Base-by-base conservation (phyloP, 2,113 vertebrate genomes). In the Cyanoliseus patagonus region DNA sequence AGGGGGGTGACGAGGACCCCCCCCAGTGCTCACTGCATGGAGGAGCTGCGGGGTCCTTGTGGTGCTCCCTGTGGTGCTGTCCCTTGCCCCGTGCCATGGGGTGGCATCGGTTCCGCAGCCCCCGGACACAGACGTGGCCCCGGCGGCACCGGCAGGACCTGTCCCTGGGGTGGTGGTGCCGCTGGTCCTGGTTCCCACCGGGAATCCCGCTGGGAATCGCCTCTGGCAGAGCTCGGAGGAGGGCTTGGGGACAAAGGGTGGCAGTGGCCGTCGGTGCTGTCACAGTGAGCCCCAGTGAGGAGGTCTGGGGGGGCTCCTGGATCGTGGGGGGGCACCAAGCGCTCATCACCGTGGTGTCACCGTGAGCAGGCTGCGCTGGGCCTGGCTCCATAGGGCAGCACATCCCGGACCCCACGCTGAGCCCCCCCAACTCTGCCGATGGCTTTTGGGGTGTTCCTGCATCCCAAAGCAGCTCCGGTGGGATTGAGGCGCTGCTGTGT, bases 341-440 rank as follows among this genome's bases (percentile, higher is more conserved):
- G 0, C 33, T 16, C 27, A 3, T 62, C 35, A 2, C 67, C 39
- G 8, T 49, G 67, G 61, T 6, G 6, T 55, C 41, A 10, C 57
- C 20, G 14, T 59, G n/a, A 27, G 41, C 39, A 17, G 14, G 44
- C 23, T 35, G 59, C 4, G 11, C 5, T 4, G 20, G 44, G 44
- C 28, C 66, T 23, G 30, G n/a, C 25, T 61, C 39, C 17, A 6
- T 47, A 52, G 61, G 52, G 59, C 18, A 20, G 22, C 77, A 17
- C 19, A 15, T 63, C 47, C n/a, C 13, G 19, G 10, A 28, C 6
- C 7, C 41, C 5, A 2, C 5, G 8, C 10, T 0, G 0, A 57
- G 51, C 33, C 6, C 20, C 20, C 49, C 55, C 30, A 22, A 8
- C 25, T 49, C 55, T 33, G 41, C 42, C 14, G 15, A 47, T 51